Percentiles rank a stretch among this genome's conserved stretches.
These are phyloP conservation scores for Philereme transversata DNA, from an alignment of 2,888 invertebrate genomes.

Conservation along the genomic window DNA sequence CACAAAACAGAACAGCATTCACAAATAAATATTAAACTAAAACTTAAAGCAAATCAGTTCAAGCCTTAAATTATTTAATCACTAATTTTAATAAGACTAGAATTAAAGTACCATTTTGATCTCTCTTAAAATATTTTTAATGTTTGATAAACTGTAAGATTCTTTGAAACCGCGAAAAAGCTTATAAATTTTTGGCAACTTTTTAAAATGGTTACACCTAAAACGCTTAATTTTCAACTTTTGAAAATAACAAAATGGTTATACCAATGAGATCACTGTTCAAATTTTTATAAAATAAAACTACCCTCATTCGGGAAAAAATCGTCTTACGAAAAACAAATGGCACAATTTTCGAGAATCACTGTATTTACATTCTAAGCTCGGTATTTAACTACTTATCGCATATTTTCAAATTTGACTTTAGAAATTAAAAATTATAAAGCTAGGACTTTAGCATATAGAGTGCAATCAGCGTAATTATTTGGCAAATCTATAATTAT, in stretches of 20 bases:
- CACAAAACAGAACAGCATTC: neutral
- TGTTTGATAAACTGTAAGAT: constrained; percentile 14
- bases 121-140: constrained; percentile 19
- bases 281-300: constrained; percentile 2
- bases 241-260: constrained; percentile 15
- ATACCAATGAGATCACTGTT: constrained; percentile 5
- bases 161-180: constrained; percentile 19
- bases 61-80: constrained; percentile 34
- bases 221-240: constrained; percentile 5
- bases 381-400: constrained; percentile 30
- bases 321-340: constrained; percentile 12
- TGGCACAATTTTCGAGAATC: constrained; percentile 28
- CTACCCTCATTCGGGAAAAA: constrained; percentile 5
- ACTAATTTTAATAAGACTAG: constrained; percentile 34
- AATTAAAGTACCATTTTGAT: constrained; percentile 22
- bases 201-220: constrained; percentile 11
- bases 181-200: constrained; percentile 19
- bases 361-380: constrained; percentile 36
- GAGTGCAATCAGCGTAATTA: constrained; percentile 23
- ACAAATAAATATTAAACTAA: constrained; percentile 12
- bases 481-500: constrained; percentile 23
- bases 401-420: constrained; percentile 14
- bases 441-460: constrained; percentile 27
- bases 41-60: constrained; percentile 40
- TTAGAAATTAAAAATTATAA: constrained; percentile 6